A percentile compares a stretch with the other conserved stretches of the same genome.
phyloP scores from a whole-genome alignment of 1,140 invertebrate genomes.

The Habropoda laboriosa region DNA sequence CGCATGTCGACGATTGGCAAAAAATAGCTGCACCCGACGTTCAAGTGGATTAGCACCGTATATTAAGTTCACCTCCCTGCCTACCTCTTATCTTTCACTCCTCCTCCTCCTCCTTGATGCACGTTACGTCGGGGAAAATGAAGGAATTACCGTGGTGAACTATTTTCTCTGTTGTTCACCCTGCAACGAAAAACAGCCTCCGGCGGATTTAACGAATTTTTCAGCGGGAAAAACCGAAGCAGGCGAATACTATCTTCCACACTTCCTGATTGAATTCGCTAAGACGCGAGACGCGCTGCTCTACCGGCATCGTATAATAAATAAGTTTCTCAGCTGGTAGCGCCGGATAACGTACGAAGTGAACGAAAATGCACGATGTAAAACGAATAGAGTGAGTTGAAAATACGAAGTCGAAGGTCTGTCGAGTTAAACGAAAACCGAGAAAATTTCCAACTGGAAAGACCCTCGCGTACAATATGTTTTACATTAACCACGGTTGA shows the following conservation, averaged over 20 bases:
- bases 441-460: too few relatives aligned
- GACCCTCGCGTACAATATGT: too few relatives aligned
- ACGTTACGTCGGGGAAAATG: background rate
- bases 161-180: conserved; percentile 4
- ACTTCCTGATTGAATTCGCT: conserved; percentile 42
- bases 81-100: too few relatives aligned
- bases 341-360: conserved; percentile 15
- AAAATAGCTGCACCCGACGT: background rate
- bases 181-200: background rate
- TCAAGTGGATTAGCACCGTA: background rate
- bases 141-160: conserved; percentile 14
- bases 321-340: conserved; percentile 15
- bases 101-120: background rate
- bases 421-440: background rate
- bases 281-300: conserved; percentile 34
- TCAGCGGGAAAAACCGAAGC: background rate
- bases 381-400: background rate
- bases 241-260: background rate
- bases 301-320: conserved; percentile 13
- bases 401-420: background rate
- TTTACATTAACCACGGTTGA: background rate
- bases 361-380: conserved; percentile 7
- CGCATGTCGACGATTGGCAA: background rate
- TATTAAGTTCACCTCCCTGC: too few relatives aligned
- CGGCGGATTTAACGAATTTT: conserved; percentile 20